These are phyloP conservation scores for Apostichopus parvimensis DNA, from an alignment of 35 echinoderm and acorn worm species.

Conservation along the genomic window DNA sequence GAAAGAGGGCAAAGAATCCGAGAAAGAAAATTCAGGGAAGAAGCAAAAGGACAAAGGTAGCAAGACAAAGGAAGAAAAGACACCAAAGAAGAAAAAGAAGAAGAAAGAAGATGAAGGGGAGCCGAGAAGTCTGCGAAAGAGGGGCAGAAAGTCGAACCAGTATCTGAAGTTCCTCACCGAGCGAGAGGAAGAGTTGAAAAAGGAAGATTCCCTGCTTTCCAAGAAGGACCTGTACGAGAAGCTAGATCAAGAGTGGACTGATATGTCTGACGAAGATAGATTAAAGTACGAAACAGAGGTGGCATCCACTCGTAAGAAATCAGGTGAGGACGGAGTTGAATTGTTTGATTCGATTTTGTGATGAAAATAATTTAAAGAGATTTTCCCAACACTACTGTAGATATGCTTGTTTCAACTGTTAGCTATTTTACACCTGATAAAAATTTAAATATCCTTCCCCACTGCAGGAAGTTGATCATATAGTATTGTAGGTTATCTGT, in stretches of 20 bases:
- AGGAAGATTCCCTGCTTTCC: constrained; percentile 61
- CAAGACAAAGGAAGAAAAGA: constrained; percentile 26
- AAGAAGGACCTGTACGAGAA: constrained; percentile 68
- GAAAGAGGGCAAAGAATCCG: constrained; percentile 28
- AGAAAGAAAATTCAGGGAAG: constrained; percentile 46
- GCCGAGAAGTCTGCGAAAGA: constrained; percentile 46
- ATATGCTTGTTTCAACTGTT: too few relatives aligned
- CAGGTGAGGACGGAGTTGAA: constrained; percentile 5
- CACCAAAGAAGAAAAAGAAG: constrained; percentile 39
- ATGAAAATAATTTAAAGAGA: not conserved
- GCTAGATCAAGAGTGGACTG: constrained; percentile 82
- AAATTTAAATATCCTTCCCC: too few relatives aligned
- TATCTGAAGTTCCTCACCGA: constrained; percentile 71
- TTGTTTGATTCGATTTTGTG: too few relatives aligned
- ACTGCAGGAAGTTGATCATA: too few relatives aligned
- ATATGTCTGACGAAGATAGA: constrained; percentile 74
- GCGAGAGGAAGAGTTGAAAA: constrained; percentile 56
- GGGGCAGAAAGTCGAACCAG: constrained; percentile 62
- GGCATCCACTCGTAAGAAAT: constrained; percentile 55
- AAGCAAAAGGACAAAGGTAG: constrained; percentile 52
- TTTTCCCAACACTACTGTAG: not conserved
- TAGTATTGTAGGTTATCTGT: too few relatives aligned
- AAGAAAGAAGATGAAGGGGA: constrained; percentile 59
- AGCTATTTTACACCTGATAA: too few relatives aligned
- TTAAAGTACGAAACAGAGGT: constrained; percentile 59